Evolutionary conservation across 2,113 vertebrate genomes (phyloP).

Genomic region (Apus apus): DNA sequence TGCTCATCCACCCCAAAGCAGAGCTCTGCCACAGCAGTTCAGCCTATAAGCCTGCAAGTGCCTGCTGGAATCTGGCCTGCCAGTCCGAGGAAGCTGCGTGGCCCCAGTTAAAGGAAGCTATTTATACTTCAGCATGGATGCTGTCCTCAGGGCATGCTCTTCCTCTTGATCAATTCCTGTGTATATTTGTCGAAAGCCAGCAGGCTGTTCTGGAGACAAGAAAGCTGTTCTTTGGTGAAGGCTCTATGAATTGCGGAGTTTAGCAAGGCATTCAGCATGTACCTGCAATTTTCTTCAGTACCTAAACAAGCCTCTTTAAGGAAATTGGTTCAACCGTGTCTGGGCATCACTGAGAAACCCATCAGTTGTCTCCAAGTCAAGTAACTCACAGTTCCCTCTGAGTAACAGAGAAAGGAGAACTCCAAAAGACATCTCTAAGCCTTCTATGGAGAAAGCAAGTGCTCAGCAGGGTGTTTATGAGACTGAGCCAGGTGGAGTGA

Average conservation of each 20-base stretch:
- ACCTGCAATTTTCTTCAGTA: neutral
- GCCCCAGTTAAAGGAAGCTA: neutral
- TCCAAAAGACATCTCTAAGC: neutral
- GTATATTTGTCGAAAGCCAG: neutral
- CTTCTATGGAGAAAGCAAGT: neutral
- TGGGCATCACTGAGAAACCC: neutral
- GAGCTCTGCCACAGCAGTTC: neutral
- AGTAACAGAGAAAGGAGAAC: neutral
- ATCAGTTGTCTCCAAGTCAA: neutral
- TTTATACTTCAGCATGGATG: neutral
- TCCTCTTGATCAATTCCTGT: neutral
- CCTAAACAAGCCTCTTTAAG: neutral
- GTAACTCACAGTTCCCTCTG: neutral
- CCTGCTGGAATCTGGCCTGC: neutral
- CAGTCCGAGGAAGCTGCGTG: neutral
- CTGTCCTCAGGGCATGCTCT: neutral
- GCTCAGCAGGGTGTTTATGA: neutral
- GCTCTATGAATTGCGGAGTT: neutral
- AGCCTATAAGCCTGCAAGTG: neutral
- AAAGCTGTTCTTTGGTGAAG: neutral
- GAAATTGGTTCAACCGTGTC: neutral
- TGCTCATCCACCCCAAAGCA: neutral
- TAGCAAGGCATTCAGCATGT: neutral
- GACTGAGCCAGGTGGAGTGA: constrained; percentile 20
- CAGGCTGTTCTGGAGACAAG: neutral